Evolutionary conservation across 2,113 vertebrate genomes (phyloP).

Genomic region (Azemiops feae): DNA sequence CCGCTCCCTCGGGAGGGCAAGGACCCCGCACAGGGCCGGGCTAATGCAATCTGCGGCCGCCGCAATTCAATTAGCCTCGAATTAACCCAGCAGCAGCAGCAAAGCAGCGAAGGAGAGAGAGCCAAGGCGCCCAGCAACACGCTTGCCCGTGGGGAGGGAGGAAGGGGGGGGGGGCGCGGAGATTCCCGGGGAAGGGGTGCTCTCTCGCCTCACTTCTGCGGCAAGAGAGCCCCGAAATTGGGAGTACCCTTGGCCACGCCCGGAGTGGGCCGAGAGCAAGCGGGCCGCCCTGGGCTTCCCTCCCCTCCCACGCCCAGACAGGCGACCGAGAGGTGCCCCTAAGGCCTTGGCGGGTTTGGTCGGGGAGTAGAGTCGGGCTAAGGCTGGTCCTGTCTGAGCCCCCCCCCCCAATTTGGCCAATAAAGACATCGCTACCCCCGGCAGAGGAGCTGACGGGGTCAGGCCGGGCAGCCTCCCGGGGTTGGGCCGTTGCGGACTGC

Average conservation of each 20-base stretch:
- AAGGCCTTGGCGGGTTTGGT: neutral
- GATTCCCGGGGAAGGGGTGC: constrained; percentile 35
- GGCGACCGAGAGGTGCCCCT: neutral
- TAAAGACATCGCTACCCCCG: neutral
- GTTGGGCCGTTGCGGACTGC: neutral
- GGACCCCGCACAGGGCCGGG: constrained; percentile 79
- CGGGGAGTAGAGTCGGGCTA: neutral
- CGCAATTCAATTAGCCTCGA: constrained; percentile 80
- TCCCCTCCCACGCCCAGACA: neutral
- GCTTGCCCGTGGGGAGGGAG: constrained; percentile 55
- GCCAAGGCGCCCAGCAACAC: constrained; percentile 65
- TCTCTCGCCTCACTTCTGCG: neutral
- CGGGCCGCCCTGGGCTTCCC: neutral
- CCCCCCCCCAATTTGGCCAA: neutral
- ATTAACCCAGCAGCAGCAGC: constrained; percentile 69
- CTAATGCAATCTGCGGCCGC: constrained; percentile 36
- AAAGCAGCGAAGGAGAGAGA: constrained; percentile 11
- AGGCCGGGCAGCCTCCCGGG: neutral
- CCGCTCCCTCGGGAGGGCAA: constrained; percentile 80
- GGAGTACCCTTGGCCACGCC: neutral
- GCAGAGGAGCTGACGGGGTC: neutral
- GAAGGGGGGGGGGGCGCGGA: constrained; percentile 41
- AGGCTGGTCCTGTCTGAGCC: neutral
- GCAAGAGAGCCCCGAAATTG: neutral
- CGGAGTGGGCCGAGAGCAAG: too few species aligned